phyloP scores from a whole-genome alignment of 2,797 vertebrate species.

The Sardinella longiceps region DNA sequence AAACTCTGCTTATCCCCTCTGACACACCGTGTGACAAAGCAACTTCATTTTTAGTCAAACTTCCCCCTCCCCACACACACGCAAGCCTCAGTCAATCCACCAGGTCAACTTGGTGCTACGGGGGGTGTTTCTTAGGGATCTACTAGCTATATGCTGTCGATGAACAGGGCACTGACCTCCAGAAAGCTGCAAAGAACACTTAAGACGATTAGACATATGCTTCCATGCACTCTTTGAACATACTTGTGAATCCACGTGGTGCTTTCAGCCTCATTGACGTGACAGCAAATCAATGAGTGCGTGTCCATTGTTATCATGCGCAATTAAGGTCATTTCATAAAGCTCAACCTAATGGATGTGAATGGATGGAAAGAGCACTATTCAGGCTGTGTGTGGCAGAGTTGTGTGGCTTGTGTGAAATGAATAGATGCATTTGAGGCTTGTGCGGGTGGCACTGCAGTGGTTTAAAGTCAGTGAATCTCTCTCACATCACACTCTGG shows the following conservation, averaged over 20 bases:
- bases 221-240: slow-evolving; percentile 22
- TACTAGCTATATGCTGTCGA: not conserved
- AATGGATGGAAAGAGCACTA: slow-evolving; percentile 37
- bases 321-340: slow-evolving; percentile 61
- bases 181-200: slow-evolving; percentile 18
- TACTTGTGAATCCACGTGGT: slow-evolving; percentile 30
- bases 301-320: slow-evolving; percentile 55
- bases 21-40: slow-evolving; percentile 53
- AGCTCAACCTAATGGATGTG: slow-evolving; percentile 45
- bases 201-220: slow-evolving; percentile 24
- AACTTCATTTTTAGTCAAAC: slow-evolving; percentile 52
- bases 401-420: not conserved
- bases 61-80: slow-evolving; percentile 39
- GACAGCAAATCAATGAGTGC: slow-evolving; percentile 59
- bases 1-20: slow-evolving; percentile 44
- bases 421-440: not conserved
- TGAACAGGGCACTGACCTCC: slow-evolving; percentile 13
- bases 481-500: slow-evolving; percentile 9
- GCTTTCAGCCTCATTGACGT: slow-evolving; percentile 52
- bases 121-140: not conserved
- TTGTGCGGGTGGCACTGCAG: not conserved
- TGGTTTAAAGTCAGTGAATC: slow-evolving; percentile 34
- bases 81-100: slow-evolving; percentile 52
- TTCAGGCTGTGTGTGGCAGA: slow-evolving; percentile 23
- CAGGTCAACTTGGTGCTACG: slow-evolving; percentile 48